Conservation (phyloP, 53 echinoderm and acorn worm genomes). For the Patiria pectinifera region DNA sequence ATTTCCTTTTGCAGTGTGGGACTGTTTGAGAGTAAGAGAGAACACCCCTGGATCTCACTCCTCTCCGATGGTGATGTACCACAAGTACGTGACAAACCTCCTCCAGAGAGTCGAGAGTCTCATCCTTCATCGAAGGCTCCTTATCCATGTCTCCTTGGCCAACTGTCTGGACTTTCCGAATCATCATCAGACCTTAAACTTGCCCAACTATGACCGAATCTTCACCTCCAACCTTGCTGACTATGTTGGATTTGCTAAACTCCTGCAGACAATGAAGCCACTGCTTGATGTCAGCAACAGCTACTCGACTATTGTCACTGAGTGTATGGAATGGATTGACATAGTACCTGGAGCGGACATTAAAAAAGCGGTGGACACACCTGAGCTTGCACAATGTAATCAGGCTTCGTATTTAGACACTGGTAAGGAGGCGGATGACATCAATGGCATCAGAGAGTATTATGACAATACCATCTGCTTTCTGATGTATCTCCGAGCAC, state of each 20-base stretch:
- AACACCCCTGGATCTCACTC: not conserved
- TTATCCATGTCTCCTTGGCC: constrained; percentile 7
- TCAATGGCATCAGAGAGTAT: constrained; percentile 5
- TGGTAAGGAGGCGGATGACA: not conserved
- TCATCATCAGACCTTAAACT: not conserved
- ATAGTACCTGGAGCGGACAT: not conserved
- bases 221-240: constrained; percentile 64
- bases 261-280: constrained; percentile 42
- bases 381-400: not conserved
- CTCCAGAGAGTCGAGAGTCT: constrained; percentile 1
- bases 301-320: constrained; percentile 51
- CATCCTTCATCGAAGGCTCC: not conserved
- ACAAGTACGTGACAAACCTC: constrained; percentile 48
- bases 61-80: constrained; percentile 46
- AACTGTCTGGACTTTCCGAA: constrained; percentile 19
- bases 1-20: constrained; percentile 58
- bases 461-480: not conserved
- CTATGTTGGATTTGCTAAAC: constrained; percentile 20
- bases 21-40: constrained; percentile 34
- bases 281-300: constrained; percentile 22
- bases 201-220: constrained; percentile 56
- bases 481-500: constrained; percentile 13
- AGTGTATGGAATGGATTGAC: constrained; percentile 29
- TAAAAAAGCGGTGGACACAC: not conserved
- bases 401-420: not conserved